These are phyloP conservation scores for Anagyrus pseudococci DNA, from an alignment of 2,888 invertebrate species.

Conservation along the genomic window DNA sequence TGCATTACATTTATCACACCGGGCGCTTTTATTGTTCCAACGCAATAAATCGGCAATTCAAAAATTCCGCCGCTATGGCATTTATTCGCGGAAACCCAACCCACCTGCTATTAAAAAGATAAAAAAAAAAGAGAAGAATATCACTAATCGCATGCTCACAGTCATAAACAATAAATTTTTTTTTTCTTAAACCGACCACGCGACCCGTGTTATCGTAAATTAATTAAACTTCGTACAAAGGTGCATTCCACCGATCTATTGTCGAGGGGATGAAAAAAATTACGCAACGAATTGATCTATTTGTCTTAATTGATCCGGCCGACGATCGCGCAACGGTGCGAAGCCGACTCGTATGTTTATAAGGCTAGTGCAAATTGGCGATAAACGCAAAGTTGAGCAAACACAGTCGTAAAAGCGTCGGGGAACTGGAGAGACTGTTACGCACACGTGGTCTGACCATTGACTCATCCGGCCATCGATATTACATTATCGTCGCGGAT, in stretches of 20 bases:
- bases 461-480: slow-evolving; percentile 5
- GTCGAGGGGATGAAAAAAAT: no score
- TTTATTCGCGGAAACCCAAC: no score
- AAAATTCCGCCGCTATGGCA: no score
- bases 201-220: neutral
- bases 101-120: no score
- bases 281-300: slow-evolving; percentile 25
- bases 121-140: neutral
- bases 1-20: no score
- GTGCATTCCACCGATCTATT: neutral
- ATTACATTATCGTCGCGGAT: slow-evolving; percentile 11
- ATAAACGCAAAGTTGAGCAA: slow-evolving; percentile 16
- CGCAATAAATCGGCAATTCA: no score
- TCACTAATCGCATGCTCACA: neutral
- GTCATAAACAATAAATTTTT: neutral
- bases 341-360: neutral
- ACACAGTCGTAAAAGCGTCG: slow-evolving; percentile 1
- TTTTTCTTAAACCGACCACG: neutral
- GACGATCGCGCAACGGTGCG: neutral
- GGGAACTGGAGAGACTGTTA: neutral
- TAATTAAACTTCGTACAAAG: neutral
- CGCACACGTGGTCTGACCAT: neutral
- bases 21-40: no score
- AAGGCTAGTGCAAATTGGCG: slow-evolving; percentile 5
- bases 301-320: slow-evolving; percentile 15